Conservation (phyloP, 2,888 invertebrate species). For the Euproctis similis region DNA sequence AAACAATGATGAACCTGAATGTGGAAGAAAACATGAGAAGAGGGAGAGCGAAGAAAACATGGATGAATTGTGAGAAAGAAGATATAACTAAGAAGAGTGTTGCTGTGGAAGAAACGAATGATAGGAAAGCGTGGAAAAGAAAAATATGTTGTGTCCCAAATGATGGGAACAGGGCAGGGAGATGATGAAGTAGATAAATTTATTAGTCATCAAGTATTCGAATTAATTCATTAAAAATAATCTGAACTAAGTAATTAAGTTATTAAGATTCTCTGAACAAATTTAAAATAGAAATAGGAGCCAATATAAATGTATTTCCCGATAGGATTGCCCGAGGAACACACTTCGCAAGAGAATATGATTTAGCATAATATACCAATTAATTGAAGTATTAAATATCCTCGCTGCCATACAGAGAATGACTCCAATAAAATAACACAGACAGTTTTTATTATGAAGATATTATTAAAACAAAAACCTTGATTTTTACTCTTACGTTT, state of each 20-base stretch:
- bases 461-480: too few relatives aligned
- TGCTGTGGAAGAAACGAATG: too few relatives aligned
- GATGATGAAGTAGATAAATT: too few relatives aligned
- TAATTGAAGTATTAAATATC: conserved; percentile 60
- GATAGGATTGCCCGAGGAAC: conserved; percentile 60
- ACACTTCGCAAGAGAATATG: conserved; percentile 51
- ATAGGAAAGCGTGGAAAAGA: too few relatives aligned
- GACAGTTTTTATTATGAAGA: conserved; percentile 27
- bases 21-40: too few relatives aligned
- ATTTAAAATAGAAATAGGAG: conserved; percentile 55
- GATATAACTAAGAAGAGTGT: too few relatives aligned
- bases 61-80: too few relatives aligned
- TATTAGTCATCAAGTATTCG: conserved; percentile 1
- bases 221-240: conserved; percentile 1
- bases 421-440: conserved; percentile 33
- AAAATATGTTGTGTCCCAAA: too few relatives aligned
- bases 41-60: too few relatives aligned
- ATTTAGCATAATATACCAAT: conserved; percentile 70
- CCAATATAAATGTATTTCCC: conserved; percentile 68
- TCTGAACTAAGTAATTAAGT: conserved; percentile 4
- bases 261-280: conserved; percentile 44
- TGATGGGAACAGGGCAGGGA: too few relatives aligned
- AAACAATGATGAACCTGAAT: too few relatives aligned
- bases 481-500: too few relatives aligned
- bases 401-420: conserved; percentile 41